A percentile compares a stretch with the other conserved stretches of the same genome.
These are phyloP conservation scores for Myotis pilosus DNA, from an alignment of 2,797 vertebrate genomes.

Conservation along the genomic window DNA sequence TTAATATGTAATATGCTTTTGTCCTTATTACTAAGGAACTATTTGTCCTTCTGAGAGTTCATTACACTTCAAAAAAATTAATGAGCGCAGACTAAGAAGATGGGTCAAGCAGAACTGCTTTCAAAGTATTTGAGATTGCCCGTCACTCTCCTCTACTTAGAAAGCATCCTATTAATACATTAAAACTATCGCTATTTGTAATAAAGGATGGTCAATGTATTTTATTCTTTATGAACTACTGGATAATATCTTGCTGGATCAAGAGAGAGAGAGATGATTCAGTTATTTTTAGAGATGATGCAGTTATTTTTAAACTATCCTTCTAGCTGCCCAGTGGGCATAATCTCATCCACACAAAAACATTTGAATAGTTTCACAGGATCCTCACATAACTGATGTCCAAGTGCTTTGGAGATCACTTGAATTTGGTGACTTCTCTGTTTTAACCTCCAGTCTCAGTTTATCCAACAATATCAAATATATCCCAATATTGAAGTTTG, in stretches of 20 bases:
- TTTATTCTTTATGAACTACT: background rate
- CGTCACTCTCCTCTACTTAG: background rate
- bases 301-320: background rate
- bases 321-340: background rate
- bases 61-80: background rate
- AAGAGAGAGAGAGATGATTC: background rate
- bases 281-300: background rate
- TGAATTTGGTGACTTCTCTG: background rate
- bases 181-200: background rate
- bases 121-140: background rate
- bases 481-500: background rate
- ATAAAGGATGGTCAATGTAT: background rate
- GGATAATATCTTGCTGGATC: background rate
- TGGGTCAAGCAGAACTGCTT: background rate
- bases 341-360: background rate
- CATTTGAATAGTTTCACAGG: background rate
- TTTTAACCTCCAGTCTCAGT: background rate
- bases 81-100: background rate
- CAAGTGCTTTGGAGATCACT: background rate
- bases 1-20: background rate
- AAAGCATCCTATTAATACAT: background rate
- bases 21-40: background rate
- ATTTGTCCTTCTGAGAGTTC: background rate
- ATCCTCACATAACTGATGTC: background rate
- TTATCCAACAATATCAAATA: background rate